These are phyloP conservation scores for Saccostrea glomerata DNA, from an alignment of 1,140 invertebrate genomes.

Conservation along the genomic window DNA sequence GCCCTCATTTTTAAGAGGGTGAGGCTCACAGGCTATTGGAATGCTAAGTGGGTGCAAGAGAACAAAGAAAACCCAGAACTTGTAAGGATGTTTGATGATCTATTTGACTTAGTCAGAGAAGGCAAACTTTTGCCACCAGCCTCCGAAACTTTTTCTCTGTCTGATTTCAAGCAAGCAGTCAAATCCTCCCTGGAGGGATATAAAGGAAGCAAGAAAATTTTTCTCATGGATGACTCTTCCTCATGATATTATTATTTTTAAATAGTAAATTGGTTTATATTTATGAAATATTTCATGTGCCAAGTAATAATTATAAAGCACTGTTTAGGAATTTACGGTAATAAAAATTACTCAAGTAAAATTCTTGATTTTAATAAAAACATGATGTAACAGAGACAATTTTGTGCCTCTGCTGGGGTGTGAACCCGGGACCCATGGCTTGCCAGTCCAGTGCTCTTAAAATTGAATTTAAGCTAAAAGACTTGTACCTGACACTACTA, in stretches of 20 bases:
- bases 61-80: slow-evolving; percentile 76
- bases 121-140: slow-evolving; percentile 87
- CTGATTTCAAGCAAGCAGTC: slow-evolving; percentile 66
- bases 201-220: slow-evolving; percentile 68
- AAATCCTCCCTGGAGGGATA: slow-evolving; percentile 65
- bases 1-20: slow-evolving; percentile 95
- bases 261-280: too few relatives aligned
- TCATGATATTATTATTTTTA: not conserved
- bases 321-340: too few relatives aligned
- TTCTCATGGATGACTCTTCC: slow-evolving; percentile 64
- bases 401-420: too few relatives aligned
- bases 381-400: not conserved
- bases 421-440: too few relatives aligned
- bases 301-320: too few relatives aligned
- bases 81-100: slow-evolving; percentile 87
- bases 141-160: slow-evolving; percentile 63
- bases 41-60: slow-evolving; percentile 89
- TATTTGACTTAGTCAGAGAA: slow-evolving; percentile 86
- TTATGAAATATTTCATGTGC: too few relatives aligned
- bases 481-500: too few relatives aligned
- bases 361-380: not conserved
- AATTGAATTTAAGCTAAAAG: too few relatives aligned
- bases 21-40: slow-evolving; percentile 95
- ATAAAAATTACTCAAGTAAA: too few relatives aligned
- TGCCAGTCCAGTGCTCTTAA: too few relatives aligned